Base-by-base conservation (phyloP, 2,888 invertebrate genomes). In the Orthonychiurus folsomi region DNA sequence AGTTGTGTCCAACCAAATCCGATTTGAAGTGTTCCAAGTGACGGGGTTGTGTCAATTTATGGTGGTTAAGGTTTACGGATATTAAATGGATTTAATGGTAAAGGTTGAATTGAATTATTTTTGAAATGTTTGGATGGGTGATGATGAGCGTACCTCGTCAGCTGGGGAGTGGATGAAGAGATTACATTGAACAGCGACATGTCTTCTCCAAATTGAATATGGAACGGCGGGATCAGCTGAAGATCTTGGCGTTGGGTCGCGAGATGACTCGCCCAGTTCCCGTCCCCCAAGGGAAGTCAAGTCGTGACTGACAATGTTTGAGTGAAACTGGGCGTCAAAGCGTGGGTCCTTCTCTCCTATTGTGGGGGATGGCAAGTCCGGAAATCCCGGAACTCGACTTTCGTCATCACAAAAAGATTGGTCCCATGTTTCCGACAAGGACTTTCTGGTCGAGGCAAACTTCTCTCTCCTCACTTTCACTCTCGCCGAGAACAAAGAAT, bases 311-410 rank as follows among this genome's bases (percentile, higher is more conserved):
- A 52, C 9, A n/a, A 52, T 52, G n/a, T 5, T n/a, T 9, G 37
- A 37, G 37, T 15, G 37, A 23, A 52, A 23, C 24, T 52, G 52
- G 21, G 52, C 20, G 52, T 52, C 52, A 23, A 52, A 37, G 47
- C 60, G 54, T 18, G 37, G 52, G 15, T 59, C 60, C 60, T 62
- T 61, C 18, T 27, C 67, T 47, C 66, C 69, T 58, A 70, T 68
- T 18, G 69, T 70, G 15, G 70, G 70, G 21, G 68, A 70, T 47
- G 68, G 68, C 9, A 70, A 64, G 24, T 64, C 70, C 23, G 62
- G 56, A 54, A 63, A 68, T 20, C 60, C 54, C 18, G 63, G 61
- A 27, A 58, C 52, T 3, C 47, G 48, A 18, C 47, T 59, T 48
- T 69, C 62, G 26, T 68, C 69, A 62, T 64, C 64, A 53, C 64